Conservation (phyloP, 2,797 vertebrate species). For the Fistularia commersonii region DNA sequence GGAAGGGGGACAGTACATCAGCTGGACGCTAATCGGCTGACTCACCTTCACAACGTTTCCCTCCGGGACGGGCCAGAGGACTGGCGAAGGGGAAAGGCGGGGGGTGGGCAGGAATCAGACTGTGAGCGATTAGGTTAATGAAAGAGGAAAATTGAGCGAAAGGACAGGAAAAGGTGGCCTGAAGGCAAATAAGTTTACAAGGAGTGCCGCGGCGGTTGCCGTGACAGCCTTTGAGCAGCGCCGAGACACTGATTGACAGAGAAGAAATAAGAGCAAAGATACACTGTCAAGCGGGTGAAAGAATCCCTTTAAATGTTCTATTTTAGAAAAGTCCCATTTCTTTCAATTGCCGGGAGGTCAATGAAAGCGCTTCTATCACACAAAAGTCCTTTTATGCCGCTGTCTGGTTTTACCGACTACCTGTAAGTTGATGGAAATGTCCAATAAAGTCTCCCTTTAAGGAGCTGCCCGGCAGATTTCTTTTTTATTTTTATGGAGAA, state of each 20-base stretch:
- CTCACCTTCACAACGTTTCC: slow-evolving; percentile 67
- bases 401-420: slow-evolving; percentile 38
- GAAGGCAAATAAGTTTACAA: slow-evolving; percentile 64
- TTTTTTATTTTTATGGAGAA: slow-evolving; percentile 14
- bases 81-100: slow-evolving; percentile 42
- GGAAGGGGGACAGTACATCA: slow-evolving; percentile 62
- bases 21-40: slow-evolving; percentile 66
- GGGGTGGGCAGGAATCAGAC: slow-evolving; percentile 50
- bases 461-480: slow-evolving; percentile 2
- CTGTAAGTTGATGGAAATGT: slow-evolving; percentile 29
- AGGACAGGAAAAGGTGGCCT: slow-evolving; percentile 63
- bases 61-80: slow-evolving; percentile 57
- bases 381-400: slow-evolving; percentile 43
- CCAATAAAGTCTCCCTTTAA: slow-evolving; percentile 25
- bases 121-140: slow-evolving; percentile 71
- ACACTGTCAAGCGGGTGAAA: slow-evolving; percentile 50
- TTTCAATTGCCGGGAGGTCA: slow-evolving; percentile 50
- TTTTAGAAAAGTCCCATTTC: slow-evolving; percentile 44
- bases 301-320: slow-evolving; percentile 55
- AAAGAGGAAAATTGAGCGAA: slow-evolving; percentile 66
- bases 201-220: slow-evolving; percentile 48
- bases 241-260: slow-evolving; percentile 54
- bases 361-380: slow-evolving; percentile 43
- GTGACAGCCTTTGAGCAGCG: slow-evolving; percentile 41
- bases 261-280: slow-evolving; percentile 52